phyloP scores from a whole-genome alignment of 2,113 vertebrate species.

The Amblyornis subalaris region DNA sequence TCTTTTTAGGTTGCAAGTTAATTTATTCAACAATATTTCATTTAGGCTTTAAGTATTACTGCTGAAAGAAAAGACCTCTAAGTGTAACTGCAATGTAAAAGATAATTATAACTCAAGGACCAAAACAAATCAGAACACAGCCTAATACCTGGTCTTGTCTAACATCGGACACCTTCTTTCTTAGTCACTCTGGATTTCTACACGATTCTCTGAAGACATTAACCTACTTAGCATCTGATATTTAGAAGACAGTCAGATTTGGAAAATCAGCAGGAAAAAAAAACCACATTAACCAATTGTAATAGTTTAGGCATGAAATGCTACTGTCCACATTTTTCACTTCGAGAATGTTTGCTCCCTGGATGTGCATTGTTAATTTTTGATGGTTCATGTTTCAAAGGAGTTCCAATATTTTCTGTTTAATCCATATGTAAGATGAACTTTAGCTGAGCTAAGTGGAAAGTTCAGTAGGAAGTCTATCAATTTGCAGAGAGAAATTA shows the following conservation, averaged over 20 bases:
- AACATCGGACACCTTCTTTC: background rate
- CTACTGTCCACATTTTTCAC: background rate
- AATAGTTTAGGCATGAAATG: background rate
- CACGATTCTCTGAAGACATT: background rate
- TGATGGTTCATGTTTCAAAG: background rate
- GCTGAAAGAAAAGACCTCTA: background rate
- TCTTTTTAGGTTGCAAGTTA: background rate
- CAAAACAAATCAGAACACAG: background rate
- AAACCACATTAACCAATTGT: fast-evolving
- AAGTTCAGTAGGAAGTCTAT: background rate
- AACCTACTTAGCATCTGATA: background rate
- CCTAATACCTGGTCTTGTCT: background rate
- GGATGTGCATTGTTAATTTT: background rate
- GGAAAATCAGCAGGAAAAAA: background rate
- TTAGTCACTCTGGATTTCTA: background rate
- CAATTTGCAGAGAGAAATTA: background rate
- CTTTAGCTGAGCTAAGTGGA: background rate
- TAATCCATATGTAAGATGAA: background rate
- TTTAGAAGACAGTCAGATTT: background rate
- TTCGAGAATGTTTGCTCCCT: background rate
- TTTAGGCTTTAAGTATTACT: background rate
- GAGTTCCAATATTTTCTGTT: background rate
- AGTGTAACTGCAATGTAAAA: background rate
- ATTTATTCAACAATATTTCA: background rate
- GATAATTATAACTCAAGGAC: background rate